These are phyloP conservation scores for Crambe crambe DNA, from an alignment of 37 sponge, comb jelly and placozoan genomes.

Conservation along the genomic window DNA sequence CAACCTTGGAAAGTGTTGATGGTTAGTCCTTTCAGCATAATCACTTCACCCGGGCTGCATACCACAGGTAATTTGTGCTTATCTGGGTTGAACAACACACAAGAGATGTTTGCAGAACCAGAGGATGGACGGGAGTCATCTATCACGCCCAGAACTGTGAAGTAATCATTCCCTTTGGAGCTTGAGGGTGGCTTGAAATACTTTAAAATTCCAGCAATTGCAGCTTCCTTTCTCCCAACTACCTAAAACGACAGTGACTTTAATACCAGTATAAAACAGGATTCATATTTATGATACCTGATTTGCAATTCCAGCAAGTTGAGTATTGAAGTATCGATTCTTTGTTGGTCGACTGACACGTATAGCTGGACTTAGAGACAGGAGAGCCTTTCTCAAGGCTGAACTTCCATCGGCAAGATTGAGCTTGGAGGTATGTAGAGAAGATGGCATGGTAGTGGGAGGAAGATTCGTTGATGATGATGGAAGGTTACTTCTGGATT, in stretches of 20 bases:
- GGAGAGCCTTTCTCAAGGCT: too few species aligned
- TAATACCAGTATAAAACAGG: too few species aligned
- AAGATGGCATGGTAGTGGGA: too few species aligned
- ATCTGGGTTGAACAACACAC: constrained; percentile 15
- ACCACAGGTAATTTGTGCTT: constrained; percentile 5
- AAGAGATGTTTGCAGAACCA: neutral
- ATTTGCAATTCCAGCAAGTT: neutral
- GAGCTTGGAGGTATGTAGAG: too few species aligned
- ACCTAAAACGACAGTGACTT: neutral
- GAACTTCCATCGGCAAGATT: too few species aligned
- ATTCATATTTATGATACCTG: neutral
- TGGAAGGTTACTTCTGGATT: too few species aligned
- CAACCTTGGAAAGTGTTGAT: constrained; percentile 2
- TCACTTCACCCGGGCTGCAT: neutral
- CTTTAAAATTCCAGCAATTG: constrained; percentile 23
- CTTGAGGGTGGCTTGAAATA: constrained; percentile 25
- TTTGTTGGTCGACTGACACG: constrained; percentile 7
- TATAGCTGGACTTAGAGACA: neutral
- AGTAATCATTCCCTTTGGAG: constrained; percentile 33
- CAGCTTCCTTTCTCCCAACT: neutral
- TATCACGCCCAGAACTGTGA: neutral
- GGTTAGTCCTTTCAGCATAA: constrained; percentile 20
- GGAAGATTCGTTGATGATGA: too few species aligned
- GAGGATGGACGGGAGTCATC: constrained; percentile 7
- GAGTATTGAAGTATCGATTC: neutral